Percentiles rank a stretch among this genome's conserved stretches.
Conservation (phyloP, 2,113 vertebrate genomes). For the Ptilonorhynchus violaceus region DNA sequence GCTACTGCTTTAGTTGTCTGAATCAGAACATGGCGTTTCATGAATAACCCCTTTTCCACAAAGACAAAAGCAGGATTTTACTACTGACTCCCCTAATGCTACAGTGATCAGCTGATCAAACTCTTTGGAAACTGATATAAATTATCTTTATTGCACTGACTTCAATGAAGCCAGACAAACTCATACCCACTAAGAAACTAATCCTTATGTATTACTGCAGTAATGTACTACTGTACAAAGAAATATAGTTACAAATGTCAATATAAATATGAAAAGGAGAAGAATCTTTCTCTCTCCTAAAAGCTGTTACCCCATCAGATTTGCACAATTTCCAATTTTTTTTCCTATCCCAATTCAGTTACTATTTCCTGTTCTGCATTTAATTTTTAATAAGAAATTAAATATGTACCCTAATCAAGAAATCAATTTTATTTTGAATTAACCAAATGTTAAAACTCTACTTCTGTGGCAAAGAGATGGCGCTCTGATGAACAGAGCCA, state of each 20-base stretch:
- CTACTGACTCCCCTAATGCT: background rate
- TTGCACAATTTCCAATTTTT: no score
- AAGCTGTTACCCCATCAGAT: background rate
- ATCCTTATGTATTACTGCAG: background rate
- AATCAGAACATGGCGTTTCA: background rate
- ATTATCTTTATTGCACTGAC: background rate
- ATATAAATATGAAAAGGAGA: background rate
- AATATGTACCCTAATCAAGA: slow-evolving; percentile 1
- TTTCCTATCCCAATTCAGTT: background rate
- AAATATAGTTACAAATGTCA: background rate
- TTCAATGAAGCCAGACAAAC: background rate
- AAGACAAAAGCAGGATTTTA: background rate
- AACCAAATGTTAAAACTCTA: background rate
- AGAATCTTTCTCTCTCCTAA: background rate
- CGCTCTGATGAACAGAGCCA: background rate
- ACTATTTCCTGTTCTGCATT: background rate
- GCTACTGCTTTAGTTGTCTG: background rate
- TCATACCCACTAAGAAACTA: background rate
- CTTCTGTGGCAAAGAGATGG: slow-evolving; percentile 7
- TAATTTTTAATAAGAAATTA: slow-evolving; percentile 18
- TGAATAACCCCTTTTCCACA: background rate
- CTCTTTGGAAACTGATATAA: background rate
- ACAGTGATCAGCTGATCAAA: background rate
- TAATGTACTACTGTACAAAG: background rate
- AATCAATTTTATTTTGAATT: slow-evolving; percentile 10